Base-by-base conservation (phyloP, 2,888 invertebrate species). In the Folsomia candida region DNA sequence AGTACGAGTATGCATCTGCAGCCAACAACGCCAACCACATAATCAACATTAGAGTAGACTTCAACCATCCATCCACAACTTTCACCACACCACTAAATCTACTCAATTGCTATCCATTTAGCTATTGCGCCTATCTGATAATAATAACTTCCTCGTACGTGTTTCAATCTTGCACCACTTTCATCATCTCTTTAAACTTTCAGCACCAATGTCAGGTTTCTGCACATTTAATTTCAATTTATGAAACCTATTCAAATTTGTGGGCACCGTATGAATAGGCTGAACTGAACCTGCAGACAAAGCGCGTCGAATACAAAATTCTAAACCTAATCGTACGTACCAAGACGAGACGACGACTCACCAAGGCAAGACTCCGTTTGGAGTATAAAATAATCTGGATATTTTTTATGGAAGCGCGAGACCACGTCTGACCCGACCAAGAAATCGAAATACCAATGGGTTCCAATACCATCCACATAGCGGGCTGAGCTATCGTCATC, bases 391-490 rank as follows among this genome's bases (percentile, higher is more conserved):
- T 91, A 90, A 71, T 88, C 85, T 0, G 91, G 90, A 82, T 87
- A 87, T 57, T 83, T 81, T 0, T 85, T 76, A 77, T 89, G 89
- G 0, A 90, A 86, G 47, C 81, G 75, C n/a, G 87, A 86, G 18
- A 94, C 84, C 29, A 89, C 83, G 4, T 79, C 78, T 0, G 88
- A 82, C 0, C 89, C 86, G 37, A 88, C 81, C 28, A 88, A 81
- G 24, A 82, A 81, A 83, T 94, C 91, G 70, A 86, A 85, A 82
- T 96, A 96, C 89, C 93, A 95, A 83, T 96, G 95, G 2, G 93
- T 84, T 0, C 89, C 91, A 58, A 92, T 86, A 0, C 93, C 94
- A 80, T 89, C 88, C 0, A 93, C 83, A 81, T 88, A 90, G 1
- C 87, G 83, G 18, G 78, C 76, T 25, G 78, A 75, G 26, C 69